Conservation (phyloP, 2,113 vertebrate species). For the Cyprinodon variegatus region DNA sequence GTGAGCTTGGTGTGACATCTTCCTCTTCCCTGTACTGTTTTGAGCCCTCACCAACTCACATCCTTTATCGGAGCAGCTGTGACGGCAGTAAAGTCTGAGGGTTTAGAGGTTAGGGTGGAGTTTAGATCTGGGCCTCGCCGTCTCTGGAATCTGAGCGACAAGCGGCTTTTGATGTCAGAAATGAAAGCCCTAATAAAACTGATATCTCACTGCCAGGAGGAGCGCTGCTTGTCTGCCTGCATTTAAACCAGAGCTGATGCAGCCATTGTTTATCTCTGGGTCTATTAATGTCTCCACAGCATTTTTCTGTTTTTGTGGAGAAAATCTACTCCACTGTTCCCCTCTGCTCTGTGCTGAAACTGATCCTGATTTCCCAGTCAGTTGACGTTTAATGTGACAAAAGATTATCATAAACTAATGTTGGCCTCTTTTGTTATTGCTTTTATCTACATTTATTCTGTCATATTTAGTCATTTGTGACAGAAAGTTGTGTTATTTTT, state of each 20-base stretch:
- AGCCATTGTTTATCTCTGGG: conserved; percentile 23
- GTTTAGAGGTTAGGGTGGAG: conserved; percentile 11
- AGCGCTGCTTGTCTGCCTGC: conserved; percentile 15
- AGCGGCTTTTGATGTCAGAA: conserved; percentile 42
- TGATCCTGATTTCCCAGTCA: conserved; percentile 9
- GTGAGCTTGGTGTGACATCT: neutral
- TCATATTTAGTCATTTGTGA: conserved; percentile 13
- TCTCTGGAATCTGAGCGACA: conserved; percentile 40
- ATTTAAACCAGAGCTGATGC: conserved; percentile 49
- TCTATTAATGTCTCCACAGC: conserved; percentile 25
- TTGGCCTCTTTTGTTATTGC: neutral
- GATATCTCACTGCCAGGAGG: conserved; percentile 44
- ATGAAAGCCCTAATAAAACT: conserved; percentile 56
- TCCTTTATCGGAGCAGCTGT: neutral
- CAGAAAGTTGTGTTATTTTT: conserved; percentile 21
- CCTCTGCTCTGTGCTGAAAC: conserved; percentile 9
- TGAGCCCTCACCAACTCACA: neutral
- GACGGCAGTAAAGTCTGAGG: conserved; percentile 1
- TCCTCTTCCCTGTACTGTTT: neutral
- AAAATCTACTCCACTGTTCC: neutral
- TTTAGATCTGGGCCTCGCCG: conserved; percentile 44
- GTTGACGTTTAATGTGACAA: conserved; percentile 23
- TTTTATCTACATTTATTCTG: conserved; percentile 4
- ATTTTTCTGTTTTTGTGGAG: conserved; percentile 13
- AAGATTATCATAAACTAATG: conserved; percentile 1